phyloP scores from a whole-genome alignment of 2,113 vertebrate species.

The Rhinichthys klamathensis region DNA sequence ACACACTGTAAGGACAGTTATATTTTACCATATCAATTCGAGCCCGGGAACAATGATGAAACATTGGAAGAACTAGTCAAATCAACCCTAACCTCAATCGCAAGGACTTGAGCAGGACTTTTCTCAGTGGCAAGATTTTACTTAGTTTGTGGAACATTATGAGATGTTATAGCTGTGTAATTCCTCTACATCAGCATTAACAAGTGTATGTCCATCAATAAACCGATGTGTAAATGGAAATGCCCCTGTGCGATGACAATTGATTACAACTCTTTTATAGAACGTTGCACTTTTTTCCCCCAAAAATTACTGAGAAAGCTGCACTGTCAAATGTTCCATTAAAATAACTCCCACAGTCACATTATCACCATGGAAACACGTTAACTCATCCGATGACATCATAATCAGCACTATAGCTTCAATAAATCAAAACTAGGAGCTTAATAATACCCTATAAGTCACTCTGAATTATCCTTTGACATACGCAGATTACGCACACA shows the following conservation, averaged over 20 bases:
- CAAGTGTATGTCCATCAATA: too few species aligned
- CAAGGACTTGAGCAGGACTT: too few species aligned
- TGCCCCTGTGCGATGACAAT: not conserved
- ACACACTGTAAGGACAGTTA: too few species aligned
- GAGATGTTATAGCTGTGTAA: too few species aligned
- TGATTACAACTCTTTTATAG: not conserved
- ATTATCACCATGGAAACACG: not conserved
- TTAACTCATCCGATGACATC: not conserved
- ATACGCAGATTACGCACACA: not conserved
- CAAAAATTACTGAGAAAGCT: not conserved
- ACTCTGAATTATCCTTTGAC: not conserved
- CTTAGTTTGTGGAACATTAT: too few species aligned
- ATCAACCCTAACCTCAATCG: too few species aligned
- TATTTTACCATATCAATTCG: too few species aligned
- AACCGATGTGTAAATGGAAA: not conserved
- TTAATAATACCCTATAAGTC: not conserved
- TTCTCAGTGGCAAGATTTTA: too few species aligned
- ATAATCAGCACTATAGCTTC: conserved; percentile 17
- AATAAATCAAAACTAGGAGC: not conserved
- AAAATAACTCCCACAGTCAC: not conserved
- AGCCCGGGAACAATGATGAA: too few species aligned
- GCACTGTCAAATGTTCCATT: not conserved
- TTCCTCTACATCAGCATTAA: too few species aligned
- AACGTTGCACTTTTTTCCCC: not conserved
- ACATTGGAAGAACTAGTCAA: too few species aligned